phyloP scores from a whole-genome alignment of 2,888 invertebrate genomes.

The Bombylius major region DNA sequence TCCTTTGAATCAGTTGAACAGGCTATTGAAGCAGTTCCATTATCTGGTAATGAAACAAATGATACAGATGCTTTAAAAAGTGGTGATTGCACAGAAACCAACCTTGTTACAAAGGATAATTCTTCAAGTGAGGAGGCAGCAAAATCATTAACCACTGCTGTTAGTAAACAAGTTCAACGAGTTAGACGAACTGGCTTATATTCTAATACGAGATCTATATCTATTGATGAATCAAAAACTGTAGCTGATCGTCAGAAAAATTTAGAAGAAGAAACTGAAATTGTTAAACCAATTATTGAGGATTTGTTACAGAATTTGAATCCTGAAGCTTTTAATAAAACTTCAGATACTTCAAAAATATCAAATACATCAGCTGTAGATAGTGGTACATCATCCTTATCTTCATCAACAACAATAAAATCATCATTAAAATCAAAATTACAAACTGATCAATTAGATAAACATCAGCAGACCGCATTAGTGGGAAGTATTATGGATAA shows the following conservation, averaged over 20 bases:
- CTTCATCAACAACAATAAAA: neutral
- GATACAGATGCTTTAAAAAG: neutral
- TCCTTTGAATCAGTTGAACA: neutral
- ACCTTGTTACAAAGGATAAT: neutral
- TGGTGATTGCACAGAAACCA: neutral
- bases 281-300: constrained; percentile 7
- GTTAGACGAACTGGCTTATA: too few relatives aligned
- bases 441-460: neutral
- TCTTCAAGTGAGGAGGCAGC: neutral
- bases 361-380: neutral
- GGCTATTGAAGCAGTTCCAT: neutral
- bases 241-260: neutral
- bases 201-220: too few relatives aligned
- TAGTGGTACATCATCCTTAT: neutral
- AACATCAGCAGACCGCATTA: neutral
- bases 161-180: neutral
- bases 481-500: constrained; percentile 11
- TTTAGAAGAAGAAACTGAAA: neutral
- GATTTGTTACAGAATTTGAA: constrained; percentile 5
- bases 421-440: neutral
- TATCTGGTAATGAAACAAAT: neutral
- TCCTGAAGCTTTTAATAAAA: neutral
- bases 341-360: neutral
- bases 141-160: neutral
- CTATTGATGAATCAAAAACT: too few relatives aligned